A percentile compares a stretch with the other conserved stretches of the same genome.
Evolutionary conservation across 1,140 invertebrate genomes (phyloP).

Genomic region (Calycopis cecrops): DNA sequence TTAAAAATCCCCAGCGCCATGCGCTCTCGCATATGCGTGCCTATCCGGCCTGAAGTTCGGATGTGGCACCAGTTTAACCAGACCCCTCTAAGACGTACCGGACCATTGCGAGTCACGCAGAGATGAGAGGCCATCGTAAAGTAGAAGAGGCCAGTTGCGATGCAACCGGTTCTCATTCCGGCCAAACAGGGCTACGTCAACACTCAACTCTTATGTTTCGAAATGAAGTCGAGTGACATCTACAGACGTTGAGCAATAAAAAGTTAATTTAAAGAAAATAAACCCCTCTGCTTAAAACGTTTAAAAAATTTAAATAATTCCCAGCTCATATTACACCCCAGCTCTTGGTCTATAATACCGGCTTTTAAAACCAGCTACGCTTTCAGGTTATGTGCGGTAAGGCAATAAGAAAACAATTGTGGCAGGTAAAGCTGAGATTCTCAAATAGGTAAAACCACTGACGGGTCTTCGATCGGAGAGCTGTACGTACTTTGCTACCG

Average conservation of each 20-base stretch:
- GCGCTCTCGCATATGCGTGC: slow-evolving; percentile 5
- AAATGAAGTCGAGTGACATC: not conserved
- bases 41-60: not conserved
- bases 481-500: no score
- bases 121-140: slow-evolving; percentile 21
- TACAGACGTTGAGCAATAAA: not conserved
- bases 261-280: not conserved
- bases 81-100: slow-evolving; percentile 9
- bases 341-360: no score
- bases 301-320: no score
- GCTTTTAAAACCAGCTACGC: no score
- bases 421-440: no score
- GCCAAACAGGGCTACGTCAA: slow-evolving; percentile 37
- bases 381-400: no score
- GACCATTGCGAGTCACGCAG: not conserved
- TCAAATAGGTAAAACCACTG: no score
- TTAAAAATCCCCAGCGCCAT: slow-evolving; percentile 5
- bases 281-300: no score
- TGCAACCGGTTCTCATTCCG: slow-evolving; percentile 47
- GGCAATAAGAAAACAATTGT: no score
- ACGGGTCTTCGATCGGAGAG: no score
- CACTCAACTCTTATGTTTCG: slow-evolving; percentile 12
- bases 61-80: slow-evolving; percentile 10
- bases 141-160: slow-evolving; percentile 31
- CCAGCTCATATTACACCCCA: no score